Percentiles rank a stretch among this genome's conserved stretches.
Evolutionary conservation across 2,888 invertebrate genomes (phyloP).

Genomic region (Schizaphis graminum): DNA sequence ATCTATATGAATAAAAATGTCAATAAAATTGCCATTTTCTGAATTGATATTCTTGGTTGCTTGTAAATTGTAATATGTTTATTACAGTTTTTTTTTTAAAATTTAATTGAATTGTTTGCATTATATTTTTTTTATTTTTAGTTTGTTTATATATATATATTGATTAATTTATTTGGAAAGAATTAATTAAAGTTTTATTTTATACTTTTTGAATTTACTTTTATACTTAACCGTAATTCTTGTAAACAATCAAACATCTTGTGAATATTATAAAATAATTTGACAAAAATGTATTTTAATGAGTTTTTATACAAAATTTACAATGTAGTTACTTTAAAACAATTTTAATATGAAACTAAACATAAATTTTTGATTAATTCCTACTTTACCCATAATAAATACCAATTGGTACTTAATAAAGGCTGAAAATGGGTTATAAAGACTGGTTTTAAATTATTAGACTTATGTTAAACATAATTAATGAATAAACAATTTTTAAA

Average conservation of each 20-base stretch:
- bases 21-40: conserved; percentile 55
- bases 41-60: conserved; percentile 48
- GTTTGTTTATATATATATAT: conserved; percentile 51
- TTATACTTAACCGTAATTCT: conserved; percentile 47
- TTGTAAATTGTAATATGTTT: conserved; percentile 57
- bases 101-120: conserved; percentile 54
- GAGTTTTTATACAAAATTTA: conserved; percentile 31
- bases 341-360: conserved; percentile 19
- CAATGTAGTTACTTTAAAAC: conserved; percentile 29
- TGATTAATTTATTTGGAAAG: conserved; percentile 57
- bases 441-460: neutral
- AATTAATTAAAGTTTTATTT: conserved; percentile 65
- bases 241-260: conserved; percentile 52
- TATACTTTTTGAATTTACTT: conserved; percentile 62
- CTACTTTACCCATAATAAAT: neutral
- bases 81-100: conserved; percentile 38
- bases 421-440: neutral
- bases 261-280: conserved; percentile 50
- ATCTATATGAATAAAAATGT: conserved; percentile 34
- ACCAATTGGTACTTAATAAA: conserved; percentile 8
- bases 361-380: neutral
- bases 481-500: neutral
- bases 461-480: neutral
- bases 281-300: conserved; percentile 27
- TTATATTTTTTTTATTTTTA: conserved; percentile 60